These are phyloP conservation scores for Tetranychus truncatus DNA, from an alignment of 2,888 invertebrate genomes.

Conservation along the genomic window DNA sequence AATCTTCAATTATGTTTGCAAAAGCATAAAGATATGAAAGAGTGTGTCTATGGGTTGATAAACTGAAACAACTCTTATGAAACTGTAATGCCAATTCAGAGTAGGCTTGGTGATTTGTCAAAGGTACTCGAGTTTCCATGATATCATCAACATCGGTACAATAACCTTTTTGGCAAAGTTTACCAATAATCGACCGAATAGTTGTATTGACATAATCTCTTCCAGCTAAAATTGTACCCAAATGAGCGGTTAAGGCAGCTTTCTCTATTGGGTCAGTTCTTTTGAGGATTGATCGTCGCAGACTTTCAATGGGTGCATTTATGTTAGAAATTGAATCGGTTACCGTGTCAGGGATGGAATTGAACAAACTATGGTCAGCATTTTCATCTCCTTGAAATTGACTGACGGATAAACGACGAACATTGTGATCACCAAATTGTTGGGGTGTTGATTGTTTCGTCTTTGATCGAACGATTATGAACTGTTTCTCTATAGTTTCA, in stretches of 20 bases:
- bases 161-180: background rate
- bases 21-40: background rate
- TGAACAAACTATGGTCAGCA: too few relatives aligned
- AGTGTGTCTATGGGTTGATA: background rate
- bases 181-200: background rate
- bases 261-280: background rate
- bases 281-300: conserved; percentile 10
- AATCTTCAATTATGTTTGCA: background rate
- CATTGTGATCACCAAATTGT: conserved; percentile 38
- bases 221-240: background rate
- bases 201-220: conserved; percentile 5
- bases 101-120: background rate
- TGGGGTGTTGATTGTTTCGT: conserved; percentile 43
- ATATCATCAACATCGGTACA: background rate
- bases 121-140: background rate
- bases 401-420: conserved; percentile 23
- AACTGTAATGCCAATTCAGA: background rate
- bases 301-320: conserved; percentile 2
- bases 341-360: too few relatives aligned
- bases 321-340: background rate
- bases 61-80: background rate
- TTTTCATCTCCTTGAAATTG: conserved; percentile 24
- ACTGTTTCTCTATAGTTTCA: conserved; percentile 40
- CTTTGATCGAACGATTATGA: conserved; percentile 37
- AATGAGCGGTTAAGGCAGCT: background rate